Percentiles rank a stretch among this genome's conserved stretches.
Evolutionary conservation across 2,888 invertebrate genomes (phyloP).

Genomic region (Branchellion lobata): DNA sequence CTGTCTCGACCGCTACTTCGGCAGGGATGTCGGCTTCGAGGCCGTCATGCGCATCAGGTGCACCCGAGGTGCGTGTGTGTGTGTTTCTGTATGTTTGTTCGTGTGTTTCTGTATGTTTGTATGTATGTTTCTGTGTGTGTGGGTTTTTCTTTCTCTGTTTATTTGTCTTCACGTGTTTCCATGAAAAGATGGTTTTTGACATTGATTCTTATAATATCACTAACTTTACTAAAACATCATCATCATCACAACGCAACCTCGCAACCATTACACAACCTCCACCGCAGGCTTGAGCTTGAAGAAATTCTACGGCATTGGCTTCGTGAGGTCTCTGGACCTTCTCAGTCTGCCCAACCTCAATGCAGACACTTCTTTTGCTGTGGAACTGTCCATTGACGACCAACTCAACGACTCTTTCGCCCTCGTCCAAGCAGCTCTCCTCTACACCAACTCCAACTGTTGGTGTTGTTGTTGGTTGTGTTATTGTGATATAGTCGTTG

Average conservation of each 20-base stretch:
- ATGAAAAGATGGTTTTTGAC: too few species aligned
- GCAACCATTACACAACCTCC: too few species aligned
- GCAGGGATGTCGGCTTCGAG: constrained; percentile 95
- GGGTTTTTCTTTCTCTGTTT: too few species aligned
- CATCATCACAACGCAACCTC: too few species aligned
- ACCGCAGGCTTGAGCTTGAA: constrained; percentile 83
- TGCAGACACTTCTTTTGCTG: constrained; percentile 95
- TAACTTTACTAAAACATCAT: too few species aligned
- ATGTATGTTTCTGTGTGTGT: too few species aligned
- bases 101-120: too few species aligned
- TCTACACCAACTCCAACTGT: constrained; percentile 92
- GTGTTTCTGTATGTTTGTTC: not conserved
- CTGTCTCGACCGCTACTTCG: constrained; percentile 81
- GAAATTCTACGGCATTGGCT: constrained; percentile 99
- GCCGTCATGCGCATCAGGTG: constrained; percentile 96
- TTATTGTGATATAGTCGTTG: not conserved
- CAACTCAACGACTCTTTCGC: constrained; percentile 67
- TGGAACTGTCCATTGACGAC: constrained; percentile 94
- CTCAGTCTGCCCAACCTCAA: constrained; percentile 93
- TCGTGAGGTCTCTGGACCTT: constrained; percentile 94
- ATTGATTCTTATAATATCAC: too few species aligned
- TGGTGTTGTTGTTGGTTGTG: not conserved
- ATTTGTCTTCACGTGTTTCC: too few species aligned
- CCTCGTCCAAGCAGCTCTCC: constrained; percentile 93
- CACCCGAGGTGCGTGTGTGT: constrained; percentile 69